Percentiles rank a stretch among this genome's conserved stretches.
These are phyloP conservation scores for Propithecus perrieri DNA, from an alignment of 2,797 vertebrate genomes.

Conservation along the genomic window DNA sequence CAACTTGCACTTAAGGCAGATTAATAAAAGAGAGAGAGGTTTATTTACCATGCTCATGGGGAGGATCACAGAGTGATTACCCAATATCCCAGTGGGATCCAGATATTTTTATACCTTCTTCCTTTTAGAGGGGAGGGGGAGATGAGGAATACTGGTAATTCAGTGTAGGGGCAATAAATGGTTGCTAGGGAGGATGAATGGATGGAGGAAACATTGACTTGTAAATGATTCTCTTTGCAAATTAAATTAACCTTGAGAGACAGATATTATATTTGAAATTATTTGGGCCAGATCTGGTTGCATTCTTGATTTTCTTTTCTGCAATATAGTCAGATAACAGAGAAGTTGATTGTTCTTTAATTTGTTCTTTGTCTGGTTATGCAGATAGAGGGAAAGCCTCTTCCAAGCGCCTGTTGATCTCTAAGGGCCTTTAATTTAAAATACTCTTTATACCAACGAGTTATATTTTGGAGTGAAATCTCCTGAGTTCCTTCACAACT, in stretches of 20 bases:
- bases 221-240: neutral
- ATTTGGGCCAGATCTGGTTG: neutral
- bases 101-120: neutral
- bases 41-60: neutral
- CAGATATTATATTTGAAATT: neutral
- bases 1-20: neutral
- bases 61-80: neutral
- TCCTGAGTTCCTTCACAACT: neutral
- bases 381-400: neutral
- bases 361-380: neutral
- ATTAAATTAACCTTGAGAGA: neutral
- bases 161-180: neutral
- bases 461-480: neutral
- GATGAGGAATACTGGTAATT: neutral
- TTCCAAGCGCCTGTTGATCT: neutral
- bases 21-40: neutral
- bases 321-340: neutral
- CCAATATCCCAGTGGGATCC: neutral
- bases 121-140: neutral
- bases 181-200: neutral
- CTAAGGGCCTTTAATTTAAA: neutral
- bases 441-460: neutral
- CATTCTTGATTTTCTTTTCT: neutral
- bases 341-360: neutral
- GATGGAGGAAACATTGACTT: neutral